Percentiles rank a stretch among this genome's conserved stretches.
Conservation (phyloP, 2,113 vertebrate species). For the Collichthys lucidus region DNA sequence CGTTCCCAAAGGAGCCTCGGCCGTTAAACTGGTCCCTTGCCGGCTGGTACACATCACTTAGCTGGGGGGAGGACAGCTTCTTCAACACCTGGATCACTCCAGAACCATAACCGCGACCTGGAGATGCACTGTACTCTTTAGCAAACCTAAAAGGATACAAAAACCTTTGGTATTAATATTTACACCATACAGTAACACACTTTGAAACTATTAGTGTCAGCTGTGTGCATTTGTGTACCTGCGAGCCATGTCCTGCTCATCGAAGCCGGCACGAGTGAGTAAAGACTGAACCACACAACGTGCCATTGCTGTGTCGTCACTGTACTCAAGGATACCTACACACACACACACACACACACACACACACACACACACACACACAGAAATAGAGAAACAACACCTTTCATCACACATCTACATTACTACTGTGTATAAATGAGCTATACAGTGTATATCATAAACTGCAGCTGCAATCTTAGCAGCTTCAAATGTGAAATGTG, state of each 20-base stretch:
- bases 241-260: constrained; percentile 94
- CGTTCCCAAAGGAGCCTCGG: constrained; percentile 96
- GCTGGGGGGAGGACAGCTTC: constrained; percentile 92
- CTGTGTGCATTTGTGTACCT: constrained; percentile 79
- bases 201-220: background rate
- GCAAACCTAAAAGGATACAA: constrained; percentile 87
- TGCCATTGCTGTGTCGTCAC: constrained; percentile 96
- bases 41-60: constrained; percentile 91
- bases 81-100: constrained; percentile 94
- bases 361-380: constrained; percentile 24
- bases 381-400: background rate
- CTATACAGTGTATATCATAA: no score
- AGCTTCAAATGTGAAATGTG: background rate
- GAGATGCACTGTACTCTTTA: constrained; percentile 92
- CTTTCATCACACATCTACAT: background rate
- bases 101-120: constrained; percentile 92
- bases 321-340: constrained; percentile 91
- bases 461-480: background rate
- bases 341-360: no score
- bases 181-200: background rate
- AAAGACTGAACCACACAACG: constrained; percentile 94
- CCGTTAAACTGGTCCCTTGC: constrained; percentile 95
- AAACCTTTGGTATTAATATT: background rate
- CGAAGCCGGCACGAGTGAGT: constrained; percentile 88
- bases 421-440: background rate